Base-by-base conservation (phyloP, 1,140 invertebrate genomes). In the Hylaeus volcanicus region DNA sequence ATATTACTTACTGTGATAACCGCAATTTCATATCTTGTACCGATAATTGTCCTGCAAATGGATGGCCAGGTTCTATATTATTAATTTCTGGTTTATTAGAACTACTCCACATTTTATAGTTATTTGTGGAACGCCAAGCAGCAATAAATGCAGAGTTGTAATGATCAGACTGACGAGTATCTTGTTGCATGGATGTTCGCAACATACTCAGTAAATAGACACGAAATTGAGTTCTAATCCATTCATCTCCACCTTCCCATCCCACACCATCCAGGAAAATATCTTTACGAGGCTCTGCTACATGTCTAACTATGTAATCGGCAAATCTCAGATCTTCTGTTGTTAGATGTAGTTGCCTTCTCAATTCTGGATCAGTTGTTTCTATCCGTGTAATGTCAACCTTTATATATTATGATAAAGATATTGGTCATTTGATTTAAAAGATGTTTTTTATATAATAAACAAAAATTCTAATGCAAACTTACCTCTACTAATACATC, bases 271-370 rank as follows among this genome's bases (percentile, higher is more conserved):
- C 96, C 66, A 97, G 88, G 89, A 96, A 96, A 51, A 95, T 95
- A 92, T 98, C 97, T 87, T 97, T 95, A 84, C 96, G 95, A 14
- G 97, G 96, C 75, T 96, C 95, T 26, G 96, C 94, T 0, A 98
- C 98, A 91, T 98, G 96, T 76, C 97, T 96, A 5, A 99, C 96
- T 48, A 99, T 94, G 90, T 97, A 98, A 92, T 99, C 98, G 61
- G 98, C 98, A 94, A 99, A 99, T 90, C 99, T 94, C 12, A 99
- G 94, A 93, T 99, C 99, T 89, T 99, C 98, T 0, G 98, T 99
- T 26, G 97, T 98, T 14, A 99, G 94, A 88, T 97, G 95, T 6
- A 99, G 91, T 88, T 97, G 96, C 66, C 96, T 95, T 84, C 97
- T 95, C 48, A 99, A 92, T 74, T 98, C 96, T 66, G 96, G 93